Evolutionary conservation across 2,888 invertebrate genomes (phyloP).

Genomic region (Netelia inedita): DNA sequence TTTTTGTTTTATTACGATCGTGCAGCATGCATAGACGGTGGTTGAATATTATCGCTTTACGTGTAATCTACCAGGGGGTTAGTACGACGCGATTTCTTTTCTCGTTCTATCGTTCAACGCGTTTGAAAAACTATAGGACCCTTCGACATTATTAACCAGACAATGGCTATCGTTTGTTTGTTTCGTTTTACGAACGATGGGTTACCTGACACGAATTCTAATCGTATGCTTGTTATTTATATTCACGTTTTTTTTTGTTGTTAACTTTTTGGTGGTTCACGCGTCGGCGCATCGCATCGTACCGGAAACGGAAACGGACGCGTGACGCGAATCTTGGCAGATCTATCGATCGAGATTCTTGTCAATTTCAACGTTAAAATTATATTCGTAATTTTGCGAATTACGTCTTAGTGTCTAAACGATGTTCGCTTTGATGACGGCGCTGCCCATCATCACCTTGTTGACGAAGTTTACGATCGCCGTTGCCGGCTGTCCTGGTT

Average conservation of each 20-base stretch:
- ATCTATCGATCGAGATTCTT: conserved; percentile 65
- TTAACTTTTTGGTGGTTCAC: conserved; percentile 12
- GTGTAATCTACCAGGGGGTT: conserved; percentile 52
- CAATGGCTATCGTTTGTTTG: conserved; percentile 45
- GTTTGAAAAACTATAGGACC: background rate
- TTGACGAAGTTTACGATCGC: conserved; percentile 97
- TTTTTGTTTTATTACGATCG: conserved; percentile 56
- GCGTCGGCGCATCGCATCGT: conserved; percentile 16
- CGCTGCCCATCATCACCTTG: conserved; percentile 90
- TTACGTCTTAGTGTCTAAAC: conserved; percentile 81
- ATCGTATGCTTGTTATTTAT: conserved; percentile 27
- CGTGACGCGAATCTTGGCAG: conserved; percentile 41
- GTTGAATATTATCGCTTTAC: conserved; percentile 41
- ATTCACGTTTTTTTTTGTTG: conserved; percentile 42
- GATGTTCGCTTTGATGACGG: conserved; percentile 86
- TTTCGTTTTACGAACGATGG: conserved; percentile 29
- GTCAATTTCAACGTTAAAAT: conserved; percentile 24
- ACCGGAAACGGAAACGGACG: conserved; percentile 7
- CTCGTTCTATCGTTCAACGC: conserved; percentile 21
- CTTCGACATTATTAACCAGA: conserved; percentile 37
- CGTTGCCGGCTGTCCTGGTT: conserved; percentile 96
- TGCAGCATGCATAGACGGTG: conserved; percentile 67
- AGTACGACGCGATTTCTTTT: conserved; percentile 54
- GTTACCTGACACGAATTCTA: conserved; percentile 54
- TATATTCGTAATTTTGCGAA: background rate